phyloP scores from a whole-genome alignment of 1,140 invertebrate species.

The Bombus confusus region DNA sequence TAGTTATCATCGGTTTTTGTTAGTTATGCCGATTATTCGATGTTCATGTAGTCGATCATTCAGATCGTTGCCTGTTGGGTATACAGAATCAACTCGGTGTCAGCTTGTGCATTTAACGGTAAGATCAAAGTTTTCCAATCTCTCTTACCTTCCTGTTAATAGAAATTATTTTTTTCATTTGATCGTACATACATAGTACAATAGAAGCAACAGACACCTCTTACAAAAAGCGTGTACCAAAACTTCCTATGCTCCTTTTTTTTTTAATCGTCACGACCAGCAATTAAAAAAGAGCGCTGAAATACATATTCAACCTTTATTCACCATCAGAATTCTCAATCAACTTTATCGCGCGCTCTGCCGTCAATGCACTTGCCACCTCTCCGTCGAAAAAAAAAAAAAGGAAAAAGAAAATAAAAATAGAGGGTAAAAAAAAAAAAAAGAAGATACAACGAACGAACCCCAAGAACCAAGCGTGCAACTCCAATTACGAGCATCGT shows the following conservation, averaged over 20 bases:
- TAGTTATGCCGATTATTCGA: background rate
- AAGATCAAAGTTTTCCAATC: too few species aligned
- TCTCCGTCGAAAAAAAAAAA: background rate
- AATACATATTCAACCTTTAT: background rate
- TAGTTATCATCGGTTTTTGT: background rate
- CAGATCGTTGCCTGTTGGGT: too few species aligned
- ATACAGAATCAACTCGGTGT: too few species aligned
- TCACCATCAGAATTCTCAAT: background rate
- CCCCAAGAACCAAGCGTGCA: background rate
- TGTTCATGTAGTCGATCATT: background rate
- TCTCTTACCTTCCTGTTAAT: too few species aligned
- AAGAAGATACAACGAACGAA: too few species aligned
- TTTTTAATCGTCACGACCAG: background rate
- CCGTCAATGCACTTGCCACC: background rate
- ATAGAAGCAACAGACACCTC: too few species aligned
- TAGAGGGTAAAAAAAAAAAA: background rate
- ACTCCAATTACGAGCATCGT: conserved; percentile 29
- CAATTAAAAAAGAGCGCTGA: background rate
- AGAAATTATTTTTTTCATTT: too few species aligned
- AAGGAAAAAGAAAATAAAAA: background rate
- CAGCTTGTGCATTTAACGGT: too few species aligned
- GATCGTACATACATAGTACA: too few species aligned
- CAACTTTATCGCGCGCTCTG: background rate
- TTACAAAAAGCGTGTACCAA: too few species aligned
- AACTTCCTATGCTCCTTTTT: too few species aligned